Evolutionary conservation across 2,797 vertebrate species (phyloP), one percentile per base, ranked within the genome.

Genomic region (Sylvilagus floridanus): DNA sequence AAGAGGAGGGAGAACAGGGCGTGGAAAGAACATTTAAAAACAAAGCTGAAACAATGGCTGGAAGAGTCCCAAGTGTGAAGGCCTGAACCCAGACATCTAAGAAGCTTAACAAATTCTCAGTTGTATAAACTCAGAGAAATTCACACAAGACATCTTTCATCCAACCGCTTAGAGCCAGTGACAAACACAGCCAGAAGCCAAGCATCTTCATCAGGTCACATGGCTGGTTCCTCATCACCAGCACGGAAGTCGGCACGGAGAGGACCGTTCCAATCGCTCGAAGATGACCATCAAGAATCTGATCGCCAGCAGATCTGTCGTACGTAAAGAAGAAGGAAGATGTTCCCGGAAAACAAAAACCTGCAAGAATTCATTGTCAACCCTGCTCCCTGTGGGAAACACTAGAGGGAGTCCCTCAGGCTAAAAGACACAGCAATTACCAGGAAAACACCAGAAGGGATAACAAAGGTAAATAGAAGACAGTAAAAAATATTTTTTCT

Each of bases 271-370:
- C 62, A 24, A 76, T 11, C 32, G 21, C 32, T 76, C 4, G 76
- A 84, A 82, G 65, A 28, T 66, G 30, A 60, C 37, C 5, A 37
- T 37, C 37, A 37, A 90, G 47, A 87, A 66, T 32, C 66, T 32
- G 65, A 54, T 47, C 26, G 16, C 19, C 42, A 88, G 9, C 12
- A 50, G 47, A n/a, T 69, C 28, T 68, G 21, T 17, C 26, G 72
- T 79, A 60, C 35, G 30, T 73, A 52, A 90, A 82, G 69, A 63
- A 76, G 30, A 89, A 62, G 65, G n/a, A 63, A 92, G 54, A 79
- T 3, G 71, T 83, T 82, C n/a, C 22, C 22, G 16, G 28, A 57
- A 50, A 50, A n/a, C 19, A n/a, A 57, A 83, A 75, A 75, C 9
- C 11, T 1, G 7, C 76, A 26, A 88, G 22, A 32, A 57, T 76